Percentiles rank a stretch among this genome's conserved stretches.
These are phyloP conservation scores for Oxystoma pomonae DNA, from an alignment of 2,888 invertebrate genomes.

Conservation along the genomic window DNA sequence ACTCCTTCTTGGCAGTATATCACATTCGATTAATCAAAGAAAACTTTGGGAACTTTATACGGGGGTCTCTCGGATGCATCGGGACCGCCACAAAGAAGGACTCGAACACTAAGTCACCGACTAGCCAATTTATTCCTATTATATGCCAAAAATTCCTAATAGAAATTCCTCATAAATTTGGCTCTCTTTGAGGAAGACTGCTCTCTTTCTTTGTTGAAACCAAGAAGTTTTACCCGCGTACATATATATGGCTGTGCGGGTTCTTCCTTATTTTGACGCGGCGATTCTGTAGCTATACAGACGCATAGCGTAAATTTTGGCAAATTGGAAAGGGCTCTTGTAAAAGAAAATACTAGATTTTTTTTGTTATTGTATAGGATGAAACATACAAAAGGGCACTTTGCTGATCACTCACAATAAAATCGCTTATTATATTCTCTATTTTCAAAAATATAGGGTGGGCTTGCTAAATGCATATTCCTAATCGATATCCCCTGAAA, in stretches of 20 bases:
- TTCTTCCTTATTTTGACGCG: not conserved
- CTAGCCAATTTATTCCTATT: constrained; percentile 20
- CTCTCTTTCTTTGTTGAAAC: not conserved
- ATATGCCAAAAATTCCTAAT: constrained; percentile 24
- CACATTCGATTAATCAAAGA: not conserved
- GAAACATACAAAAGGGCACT: too few species aligned
- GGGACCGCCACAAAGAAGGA: not conserved
- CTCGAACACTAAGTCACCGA: not conserved
- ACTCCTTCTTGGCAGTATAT: not conserved
- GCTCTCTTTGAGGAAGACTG: constrained; percentile 1
- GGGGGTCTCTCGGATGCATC: too few species aligned
- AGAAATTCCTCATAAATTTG: constrained; percentile 24
- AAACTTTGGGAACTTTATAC: not conserved
- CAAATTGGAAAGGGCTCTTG: too few species aligned
- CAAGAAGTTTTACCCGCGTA: not conserved
- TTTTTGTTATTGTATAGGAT: too few species aligned
- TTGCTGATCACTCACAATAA: too few species aligned
- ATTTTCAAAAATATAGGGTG: too few species aligned
- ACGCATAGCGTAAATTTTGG: not conserved
- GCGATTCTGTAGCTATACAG: not conserved
- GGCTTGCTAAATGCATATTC: too few species aligned
- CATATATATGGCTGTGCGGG: not conserved
- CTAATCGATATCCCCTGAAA: too few species aligned
- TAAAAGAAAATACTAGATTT: too few species aligned
- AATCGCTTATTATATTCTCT: too few species aligned